Evolutionary conservation across 2,113 vertebrate species (phyloP).

Genomic region (Pelusios castaneus): DNA sequence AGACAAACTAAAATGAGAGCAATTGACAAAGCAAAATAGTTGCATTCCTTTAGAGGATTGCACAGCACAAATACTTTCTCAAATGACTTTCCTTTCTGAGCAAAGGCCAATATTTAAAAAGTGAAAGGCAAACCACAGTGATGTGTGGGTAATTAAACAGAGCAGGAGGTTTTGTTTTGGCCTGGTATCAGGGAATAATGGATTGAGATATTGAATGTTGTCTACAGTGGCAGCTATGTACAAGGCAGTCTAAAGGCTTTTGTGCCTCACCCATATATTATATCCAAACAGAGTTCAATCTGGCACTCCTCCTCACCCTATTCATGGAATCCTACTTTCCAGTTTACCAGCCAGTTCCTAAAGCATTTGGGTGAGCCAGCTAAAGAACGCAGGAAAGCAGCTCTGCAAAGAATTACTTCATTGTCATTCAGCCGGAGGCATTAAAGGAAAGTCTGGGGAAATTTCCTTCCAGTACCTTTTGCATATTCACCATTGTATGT

Average conservation of each 20-base stretch:
- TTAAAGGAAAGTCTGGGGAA: neutral
- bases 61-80: neutral
- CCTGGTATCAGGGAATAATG: neutral
- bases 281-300: neutral
- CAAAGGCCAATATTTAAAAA: neutral
- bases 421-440: slow-evolving; percentile 14
- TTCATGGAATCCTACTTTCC: neutral
- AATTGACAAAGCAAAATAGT: neutral
- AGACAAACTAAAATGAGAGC: neutral
- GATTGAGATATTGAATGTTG: neutral
- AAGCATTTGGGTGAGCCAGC: neutral
- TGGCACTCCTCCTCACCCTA: neutral
- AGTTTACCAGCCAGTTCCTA: neutral
- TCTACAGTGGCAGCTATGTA: neutral
- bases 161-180: neutral
- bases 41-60: neutral
- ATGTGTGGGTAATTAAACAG: neutral
- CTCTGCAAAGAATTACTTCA: neutral
- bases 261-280: neutral
- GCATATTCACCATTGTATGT: neutral
- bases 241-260: neutral
- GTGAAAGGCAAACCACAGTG: neutral
- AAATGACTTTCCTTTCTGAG: neutral
- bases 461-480: neutral
- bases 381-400: neutral